These are phyloP conservation scores for Brassicogethes aeneus DNA, from an alignment of 2,888 invertebrate genomes.

Conservation along the genomic window DNA sequence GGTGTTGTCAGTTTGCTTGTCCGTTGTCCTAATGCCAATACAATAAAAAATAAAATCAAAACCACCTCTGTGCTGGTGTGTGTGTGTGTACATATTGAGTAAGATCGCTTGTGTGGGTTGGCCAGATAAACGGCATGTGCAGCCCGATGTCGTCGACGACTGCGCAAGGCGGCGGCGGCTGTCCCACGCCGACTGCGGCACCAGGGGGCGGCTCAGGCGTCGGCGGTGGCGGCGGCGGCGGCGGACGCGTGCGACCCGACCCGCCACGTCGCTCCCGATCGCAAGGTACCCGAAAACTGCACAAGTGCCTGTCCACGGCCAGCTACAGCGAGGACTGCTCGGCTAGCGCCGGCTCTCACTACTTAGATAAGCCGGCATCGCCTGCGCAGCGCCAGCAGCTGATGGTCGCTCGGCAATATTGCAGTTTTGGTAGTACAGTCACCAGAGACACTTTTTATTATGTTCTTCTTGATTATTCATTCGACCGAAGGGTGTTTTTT, in stretches of 20 bases:
- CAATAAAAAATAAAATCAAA: no score
- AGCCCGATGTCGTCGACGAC: constrained; percentile 48
- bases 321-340: constrained; percentile 65
- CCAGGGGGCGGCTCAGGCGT: constrained; percentile 5
- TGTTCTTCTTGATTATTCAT: constrained; percentile 8
- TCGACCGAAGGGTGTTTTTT: no score
- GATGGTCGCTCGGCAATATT: constrained; percentile 83
- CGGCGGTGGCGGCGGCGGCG: constrained; percentile 17
- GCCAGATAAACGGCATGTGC: constrained; percentile 73
- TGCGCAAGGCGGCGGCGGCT: constrained; percentile 19
- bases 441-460: constrained; percentile 38
- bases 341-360: constrained; percentile 35
- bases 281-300: constrained; percentile 91
- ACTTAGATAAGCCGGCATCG: constrained; percentile 39
- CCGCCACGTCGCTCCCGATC: constrained; percentile 79
- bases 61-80: background rate
- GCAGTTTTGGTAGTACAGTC: constrained; percentile 90
- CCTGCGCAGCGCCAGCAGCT: constrained; percentile 50
- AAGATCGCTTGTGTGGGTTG: constrained; percentile 29
- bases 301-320: constrained; percentile 85
- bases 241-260: constrained; percentile 44
- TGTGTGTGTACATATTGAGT: no score
- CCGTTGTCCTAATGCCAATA: no score
- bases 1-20: no score
- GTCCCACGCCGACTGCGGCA: constrained; percentile 3